Conservation (phyloP, 23 tunicate genomes). For the Halocynthia aurantium region DNA sequence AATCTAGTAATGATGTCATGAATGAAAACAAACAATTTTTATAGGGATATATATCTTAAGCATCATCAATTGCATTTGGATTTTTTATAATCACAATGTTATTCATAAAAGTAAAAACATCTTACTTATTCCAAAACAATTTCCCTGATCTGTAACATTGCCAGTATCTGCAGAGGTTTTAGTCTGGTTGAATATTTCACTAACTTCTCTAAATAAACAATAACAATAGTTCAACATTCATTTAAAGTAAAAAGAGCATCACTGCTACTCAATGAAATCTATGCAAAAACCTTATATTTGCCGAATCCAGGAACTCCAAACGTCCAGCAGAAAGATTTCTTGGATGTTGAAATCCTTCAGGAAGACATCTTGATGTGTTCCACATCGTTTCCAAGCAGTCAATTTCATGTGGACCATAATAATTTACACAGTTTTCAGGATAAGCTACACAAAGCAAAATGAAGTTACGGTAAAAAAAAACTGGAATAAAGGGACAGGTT, state of each 20-base stretch:
- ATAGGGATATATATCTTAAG: not conserved
- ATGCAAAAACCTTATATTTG: conserved; percentile 9
- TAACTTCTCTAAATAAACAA: not conserved
- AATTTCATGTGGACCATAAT: conserved; percentile 10
- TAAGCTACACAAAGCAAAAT: not conserved
- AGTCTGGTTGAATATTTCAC: conserved; percentile 4
- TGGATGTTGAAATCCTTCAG: conserved; percentile 26
- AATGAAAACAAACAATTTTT: not conserved
- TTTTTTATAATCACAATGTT: no score
- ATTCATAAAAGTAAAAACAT: no score
- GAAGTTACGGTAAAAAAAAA: not conserved
- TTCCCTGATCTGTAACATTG: conserved; percentile 2
- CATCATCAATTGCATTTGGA: not conserved
- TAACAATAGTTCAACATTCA: not conserved
- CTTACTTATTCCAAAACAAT: conserved; percentile 23
- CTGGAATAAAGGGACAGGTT: no score
- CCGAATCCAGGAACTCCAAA: conserved; percentile 1
- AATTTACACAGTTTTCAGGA: conserved; percentile 18
- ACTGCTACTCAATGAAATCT: not conserved
- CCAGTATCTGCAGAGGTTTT: conserved; percentile 10
- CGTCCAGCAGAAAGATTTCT: conserved; percentile 12
- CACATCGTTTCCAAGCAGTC: conserved; percentile 28
- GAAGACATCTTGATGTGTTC: conserved; percentile 13
- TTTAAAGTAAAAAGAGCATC: no score
- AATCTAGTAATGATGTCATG: not conserved